Evolutionary conservation across 2,888 invertebrate genomes (phyloP), one percentile per base, ranked within the genome.

Genomic region (Pachycephus smyrnensis): DNA sequence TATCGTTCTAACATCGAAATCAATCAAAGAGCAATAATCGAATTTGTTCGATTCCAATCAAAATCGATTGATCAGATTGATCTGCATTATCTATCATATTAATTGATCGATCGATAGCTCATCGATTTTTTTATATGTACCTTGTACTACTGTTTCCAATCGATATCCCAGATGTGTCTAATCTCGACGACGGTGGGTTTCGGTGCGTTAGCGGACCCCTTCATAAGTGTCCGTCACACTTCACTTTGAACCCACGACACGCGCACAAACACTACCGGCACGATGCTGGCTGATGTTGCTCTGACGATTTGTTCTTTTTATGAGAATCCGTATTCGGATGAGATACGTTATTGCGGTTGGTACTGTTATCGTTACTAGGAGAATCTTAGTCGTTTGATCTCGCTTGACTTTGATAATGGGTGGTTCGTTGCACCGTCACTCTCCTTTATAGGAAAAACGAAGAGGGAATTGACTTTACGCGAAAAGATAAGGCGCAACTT

Each of bases 111-210:
- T 23, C 55, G 23, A 55, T 23, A 9, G 6, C 2, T 55, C 6
- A 2, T 55, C 23, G 4, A 55, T 9, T 55, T 55, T 15, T 9
- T 2, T 9, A 23, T 55, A 55, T 75, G 55, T 87, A 90, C 90
- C 90, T 89, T 84, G 83, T 83, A 83, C 83, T 89, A 88, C 85
- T 89, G 90, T 82, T 89, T 88, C 88, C 90, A 89, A 88, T 89
- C 89, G 82, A 88, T 90, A 87, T 90, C 89, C 89, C 88, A 88
- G 86, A 90, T 89, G 81, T 87, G 86, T 84, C 87, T 87, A 83
- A 88, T 86, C 83, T 87, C 85, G 81, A 88, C 84, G 84, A 86
- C 84, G 85, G 85, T 86, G 82, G 85, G 84, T 85, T 85, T 87
- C 81, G 87, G 86, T 85, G 85, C 82, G 82, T 85, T 84, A 84